phyloP scores from a whole-genome alignment of 2,113 vertebrate genomes.

The Chinchilla lanigera region DNA sequence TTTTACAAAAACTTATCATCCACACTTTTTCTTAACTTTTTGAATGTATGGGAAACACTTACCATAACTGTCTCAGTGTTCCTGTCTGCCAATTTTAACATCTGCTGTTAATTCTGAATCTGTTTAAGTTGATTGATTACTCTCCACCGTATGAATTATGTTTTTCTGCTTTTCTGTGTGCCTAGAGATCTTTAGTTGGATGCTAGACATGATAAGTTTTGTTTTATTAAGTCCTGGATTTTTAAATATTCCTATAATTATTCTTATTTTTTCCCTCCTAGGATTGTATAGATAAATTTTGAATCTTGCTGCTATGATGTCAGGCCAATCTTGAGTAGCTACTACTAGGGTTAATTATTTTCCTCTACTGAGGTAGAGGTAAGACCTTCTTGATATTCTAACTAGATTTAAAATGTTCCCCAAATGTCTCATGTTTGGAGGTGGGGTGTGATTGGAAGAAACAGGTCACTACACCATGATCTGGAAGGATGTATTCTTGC shows the following conservation, averaged over 20 bases:
- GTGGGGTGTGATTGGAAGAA: too few species aligned
- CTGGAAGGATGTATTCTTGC: not conserved
- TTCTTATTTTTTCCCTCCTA: not conserved
- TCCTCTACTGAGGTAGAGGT: not conserved
- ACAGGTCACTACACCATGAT: not conserved
- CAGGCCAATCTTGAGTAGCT: not conserved
- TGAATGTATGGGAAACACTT: not conserved
- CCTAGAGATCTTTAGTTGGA: not conserved
- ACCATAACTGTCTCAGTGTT: not conserved
- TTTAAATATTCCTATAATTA: not conserved
- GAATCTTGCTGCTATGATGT: not conserved
- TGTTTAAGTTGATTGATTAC: not conserved
- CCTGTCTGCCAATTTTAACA: not conserved
- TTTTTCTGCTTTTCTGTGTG: not conserved
- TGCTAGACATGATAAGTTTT: slow-evolving; percentile 5
- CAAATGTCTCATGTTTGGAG: not conserved
- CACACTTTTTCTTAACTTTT: not conserved
- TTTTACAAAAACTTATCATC: not conserved
- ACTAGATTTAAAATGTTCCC: not conserved
- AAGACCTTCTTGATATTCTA: not conserved
- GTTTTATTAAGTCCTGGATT: not conserved
- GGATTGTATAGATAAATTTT: slow-evolving; percentile 19
- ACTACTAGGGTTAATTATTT: not conserved
- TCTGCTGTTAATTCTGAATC: not conserved
- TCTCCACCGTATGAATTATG: not conserved